phyloP scores from a whole-genome alignment of 2,797 vertebrate species.

The Phaenicophaeus curvirostris region DNA sequence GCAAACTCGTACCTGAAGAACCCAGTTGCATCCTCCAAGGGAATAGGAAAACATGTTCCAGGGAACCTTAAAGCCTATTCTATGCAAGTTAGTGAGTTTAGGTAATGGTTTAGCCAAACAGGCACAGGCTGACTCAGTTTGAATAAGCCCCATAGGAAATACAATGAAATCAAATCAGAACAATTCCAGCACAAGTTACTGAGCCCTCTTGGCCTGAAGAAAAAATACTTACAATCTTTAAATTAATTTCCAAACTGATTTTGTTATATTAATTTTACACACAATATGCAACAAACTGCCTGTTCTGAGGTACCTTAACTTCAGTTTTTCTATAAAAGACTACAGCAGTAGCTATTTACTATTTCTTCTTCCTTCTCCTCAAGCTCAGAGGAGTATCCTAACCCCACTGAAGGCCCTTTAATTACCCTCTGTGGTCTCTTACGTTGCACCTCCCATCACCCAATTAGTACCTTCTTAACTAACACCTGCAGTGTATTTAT shows the following conservation, averaged over 20 bases:
- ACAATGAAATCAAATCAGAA: conserved; percentile 10
- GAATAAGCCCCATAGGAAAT: background rate
- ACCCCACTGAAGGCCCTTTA: background rate
- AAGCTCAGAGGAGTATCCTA: background rate
- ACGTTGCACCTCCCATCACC: conserved; percentile 25
- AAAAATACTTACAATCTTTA: background rate
- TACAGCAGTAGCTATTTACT: background rate
- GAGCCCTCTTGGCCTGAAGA: background rate
- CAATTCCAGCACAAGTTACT: background rate
- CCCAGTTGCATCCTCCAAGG: background rate
- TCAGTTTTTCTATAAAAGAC: background rate
- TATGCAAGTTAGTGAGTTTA: background rate
- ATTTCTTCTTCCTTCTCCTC: background rate
- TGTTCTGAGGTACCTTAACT: background rate
- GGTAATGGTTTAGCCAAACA: background rate
- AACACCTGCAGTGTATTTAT: conserved; percentile 43
- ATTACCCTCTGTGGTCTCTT: conserved; percentile 39
- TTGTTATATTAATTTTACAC: background rate
- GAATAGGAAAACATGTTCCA: background rate
- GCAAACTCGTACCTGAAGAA: background rate
- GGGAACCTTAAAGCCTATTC: background rate
- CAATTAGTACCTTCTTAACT: conserved; percentile 59
- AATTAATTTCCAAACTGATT: background rate
- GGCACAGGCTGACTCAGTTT: background rate
- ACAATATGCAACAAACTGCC: background rate